phyloP scores from a whole-genome alignment of 2,797 vertebrate species.

The Manis pentadactyla region DNA sequence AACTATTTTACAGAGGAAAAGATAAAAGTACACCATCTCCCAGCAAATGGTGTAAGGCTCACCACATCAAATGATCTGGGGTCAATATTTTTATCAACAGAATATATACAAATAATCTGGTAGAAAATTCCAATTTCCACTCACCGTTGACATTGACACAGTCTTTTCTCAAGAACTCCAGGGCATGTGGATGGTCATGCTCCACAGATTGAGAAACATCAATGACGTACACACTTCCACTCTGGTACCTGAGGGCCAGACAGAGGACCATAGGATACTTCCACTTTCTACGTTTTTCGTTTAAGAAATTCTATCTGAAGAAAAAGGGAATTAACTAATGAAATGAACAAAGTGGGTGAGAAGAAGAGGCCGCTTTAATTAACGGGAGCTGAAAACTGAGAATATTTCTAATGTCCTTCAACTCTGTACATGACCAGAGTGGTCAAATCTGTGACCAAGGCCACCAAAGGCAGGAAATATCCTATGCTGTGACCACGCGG shows the following conservation, averaged over 20 bases:
- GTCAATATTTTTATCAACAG: not conserved
- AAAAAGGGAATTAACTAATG: not conserved
- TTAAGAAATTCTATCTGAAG: not conserved
- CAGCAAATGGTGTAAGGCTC: not conserved
- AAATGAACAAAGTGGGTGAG: not conserved
- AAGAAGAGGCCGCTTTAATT: not conserved
- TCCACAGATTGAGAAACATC: constrained; percentile 98
- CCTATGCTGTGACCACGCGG: not conserved
- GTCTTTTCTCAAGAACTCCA: constrained; percentile 97
- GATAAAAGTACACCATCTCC: not conserved
- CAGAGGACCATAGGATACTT: not conserved
- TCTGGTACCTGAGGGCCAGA: constrained; percentile 87
- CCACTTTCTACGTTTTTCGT: not conserved
- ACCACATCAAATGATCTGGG: not conserved
- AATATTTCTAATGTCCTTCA: not conserved
- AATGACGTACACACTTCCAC: constrained; percentile 92
- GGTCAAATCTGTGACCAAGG: not conserved
- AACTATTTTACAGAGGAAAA: not conserved
- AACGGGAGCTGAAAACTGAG: not conserved
- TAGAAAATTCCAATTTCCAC: constrained; percentile 44
- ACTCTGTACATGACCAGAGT: not conserved
- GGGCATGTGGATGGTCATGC: constrained; percentile 95
- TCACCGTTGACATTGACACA: constrained; percentile 94
- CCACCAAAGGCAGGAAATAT: not conserved
- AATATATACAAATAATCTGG: not conserved